phyloP scores from a whole-genome alignment of 2,113 vertebrate species.

The Calyptomena viridis region DNA sequence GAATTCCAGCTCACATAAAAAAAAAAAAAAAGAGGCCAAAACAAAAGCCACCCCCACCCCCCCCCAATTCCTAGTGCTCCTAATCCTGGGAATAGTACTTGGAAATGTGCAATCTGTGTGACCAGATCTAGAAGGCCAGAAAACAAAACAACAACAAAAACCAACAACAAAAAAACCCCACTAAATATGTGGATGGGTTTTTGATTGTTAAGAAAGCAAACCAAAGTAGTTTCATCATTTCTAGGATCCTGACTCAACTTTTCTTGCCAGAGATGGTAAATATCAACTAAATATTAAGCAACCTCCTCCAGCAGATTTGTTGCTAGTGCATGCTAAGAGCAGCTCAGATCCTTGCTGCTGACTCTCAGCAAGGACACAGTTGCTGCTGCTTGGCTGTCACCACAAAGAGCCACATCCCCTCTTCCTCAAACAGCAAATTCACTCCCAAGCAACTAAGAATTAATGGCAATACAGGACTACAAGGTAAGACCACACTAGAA shows the following conservation, averaged over 20 bases:
- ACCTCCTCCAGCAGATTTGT: background rate
- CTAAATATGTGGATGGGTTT: background rate
- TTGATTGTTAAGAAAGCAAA: background rate
- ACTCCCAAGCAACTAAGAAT: background rate
- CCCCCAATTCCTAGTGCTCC: background rate
- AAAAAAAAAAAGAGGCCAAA: background rate
- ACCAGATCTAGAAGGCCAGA: background rate
- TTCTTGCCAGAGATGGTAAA: background rate
- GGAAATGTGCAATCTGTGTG: background rate
- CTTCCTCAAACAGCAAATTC: background rate
- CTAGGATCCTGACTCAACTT: background rate
- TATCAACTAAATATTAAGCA: background rate
- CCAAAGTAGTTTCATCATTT: background rate
- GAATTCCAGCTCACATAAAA: background rate
- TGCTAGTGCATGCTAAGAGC: background rate
- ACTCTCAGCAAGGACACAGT: background rate
- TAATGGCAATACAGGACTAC: background rate
- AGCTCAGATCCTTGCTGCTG: background rate
- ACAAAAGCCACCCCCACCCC: background rate
- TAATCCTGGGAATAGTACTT: background rate
- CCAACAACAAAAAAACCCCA: rapidly evolving
- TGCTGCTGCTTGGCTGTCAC: background rate
- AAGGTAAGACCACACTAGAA: background rate
- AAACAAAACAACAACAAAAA: background rate
- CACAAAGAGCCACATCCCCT: background rate